Base-by-base conservation (phyloP, 1,140 invertebrate species). In the Zaprionus davidi region DNA sequence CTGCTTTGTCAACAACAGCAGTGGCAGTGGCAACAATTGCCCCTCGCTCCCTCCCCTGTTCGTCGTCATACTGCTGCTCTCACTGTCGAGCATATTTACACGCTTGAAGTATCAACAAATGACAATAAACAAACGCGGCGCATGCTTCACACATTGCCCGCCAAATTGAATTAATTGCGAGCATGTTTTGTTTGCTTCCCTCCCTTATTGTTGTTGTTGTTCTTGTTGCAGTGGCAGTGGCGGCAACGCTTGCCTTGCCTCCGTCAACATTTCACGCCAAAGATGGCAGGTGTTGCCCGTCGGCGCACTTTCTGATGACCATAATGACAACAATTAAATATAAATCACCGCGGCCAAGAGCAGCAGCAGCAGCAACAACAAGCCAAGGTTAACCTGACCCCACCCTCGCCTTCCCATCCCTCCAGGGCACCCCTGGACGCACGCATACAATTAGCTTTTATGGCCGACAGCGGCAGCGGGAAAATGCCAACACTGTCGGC, bases 271-370 rank as follows among this genome's bases (percentile, higher is more conserved):
- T 44, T 44, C 41, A 17, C 41, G 41, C 41, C 41, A 44, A 63
- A 58, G 51, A 28, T 44, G 60, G 56, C 76, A 80, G 76, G 70
- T 80, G 75, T 55, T 36, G 46, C 41, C 60, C 26, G 34, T 60
- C 6, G 34, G 24, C 24, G 57, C 62, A 58, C 67, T 70, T 79
- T 82, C 85, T 90, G 79, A 90, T 85, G 81, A 79, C 85, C 85
- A 85, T 90, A 90, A 90, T 90, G 85, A 90, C 85, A 90, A 90
- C 85, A 90, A 90, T 90, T 90, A 90, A 90, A 90, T 90, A 90
- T 90, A 90, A 90, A 90, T 90, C 85, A 90, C 85, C 72, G 67
- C 15, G 59, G 38, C 65, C 65, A 44, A n/a, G 41, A 17, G 46
- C 31, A 34, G 31, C 31, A 34, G 9, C 31, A 11, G 28, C 28